These are phyloP conservation scores for Druon quercuslanigerum DNA, from an alignment of 1,140 invertebrate species.

Conservation along the genomic window DNA sequence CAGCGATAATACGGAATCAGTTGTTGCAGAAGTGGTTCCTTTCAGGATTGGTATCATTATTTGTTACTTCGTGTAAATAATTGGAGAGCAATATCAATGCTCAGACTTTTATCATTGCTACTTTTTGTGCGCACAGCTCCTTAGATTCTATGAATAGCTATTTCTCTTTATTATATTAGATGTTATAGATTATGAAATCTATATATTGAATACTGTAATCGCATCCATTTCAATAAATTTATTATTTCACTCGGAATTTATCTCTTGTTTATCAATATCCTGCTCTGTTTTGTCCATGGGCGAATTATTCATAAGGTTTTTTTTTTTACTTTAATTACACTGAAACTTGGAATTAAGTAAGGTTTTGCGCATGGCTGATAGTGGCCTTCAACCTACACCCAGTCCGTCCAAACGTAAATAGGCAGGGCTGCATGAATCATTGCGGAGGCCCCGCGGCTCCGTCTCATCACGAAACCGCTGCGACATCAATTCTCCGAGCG, in stretches of 20 bases:
- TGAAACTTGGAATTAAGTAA: no score
- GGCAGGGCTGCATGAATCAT: no score
- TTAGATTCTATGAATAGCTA: conserved; percentile 36
- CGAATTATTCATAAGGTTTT: no score
- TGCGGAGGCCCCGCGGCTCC: no score
- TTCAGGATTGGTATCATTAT: conserved; percentile 43
- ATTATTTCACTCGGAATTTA: conserved; percentile 42
- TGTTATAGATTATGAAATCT: conserved; percentile 60
- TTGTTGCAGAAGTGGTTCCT: conserved; percentile 21
- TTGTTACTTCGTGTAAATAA: conserved; percentile 34
- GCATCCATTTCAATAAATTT: conserved; percentile 66
- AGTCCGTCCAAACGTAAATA: no score
- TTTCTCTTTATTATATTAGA: conserved; percentile 47
- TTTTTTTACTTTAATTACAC: no score
- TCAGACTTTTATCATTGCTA: conserved; percentile 30
- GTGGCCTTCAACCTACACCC: no score
- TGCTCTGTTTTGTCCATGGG: no score
- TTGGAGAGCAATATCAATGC: conserved; percentile 4
- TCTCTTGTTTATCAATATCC: conserved; percentile 7
- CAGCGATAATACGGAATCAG: neutral
- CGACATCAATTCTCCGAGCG: no score
- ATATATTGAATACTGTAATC: conserved; percentile 62
- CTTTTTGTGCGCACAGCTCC: conserved; percentile 31
- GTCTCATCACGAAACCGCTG: no score
- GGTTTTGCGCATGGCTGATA: no score